Evolutionary conservation across 2,797 vertebrate genomes (phyloP).

Genomic region (Xenentodon cancila): DNA sequence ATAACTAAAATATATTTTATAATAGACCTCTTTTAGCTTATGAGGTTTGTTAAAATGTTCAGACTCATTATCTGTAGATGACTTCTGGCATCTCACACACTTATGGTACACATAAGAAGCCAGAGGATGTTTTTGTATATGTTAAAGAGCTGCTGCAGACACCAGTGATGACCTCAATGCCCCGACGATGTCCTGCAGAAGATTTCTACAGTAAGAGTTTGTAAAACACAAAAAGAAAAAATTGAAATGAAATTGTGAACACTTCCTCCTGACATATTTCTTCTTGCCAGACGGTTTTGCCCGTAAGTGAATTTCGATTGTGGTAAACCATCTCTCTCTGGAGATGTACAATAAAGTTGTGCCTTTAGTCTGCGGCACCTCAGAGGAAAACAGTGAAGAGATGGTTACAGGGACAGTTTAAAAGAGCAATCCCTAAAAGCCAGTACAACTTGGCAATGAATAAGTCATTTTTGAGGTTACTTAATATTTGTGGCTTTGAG

Average conservation of each 20-base stretch:
- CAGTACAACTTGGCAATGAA: background rate
- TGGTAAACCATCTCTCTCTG: constrained; percentile 5
- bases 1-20: constrained; percentile 8
- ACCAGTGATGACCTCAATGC: too few relatives aligned
- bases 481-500: background rate
- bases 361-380: constrained; percentile 4
- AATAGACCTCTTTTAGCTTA: background rate
- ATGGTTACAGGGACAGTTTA: background rate
- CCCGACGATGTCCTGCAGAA: too few relatives aligned
- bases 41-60: constrained; percentile 57
- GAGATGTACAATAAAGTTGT: background rate
- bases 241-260: background rate
- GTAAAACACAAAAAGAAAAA: too few relatives aligned
- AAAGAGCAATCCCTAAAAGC: background rate
- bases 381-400: constrained; percentile 1
- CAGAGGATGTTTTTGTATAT: background rate
- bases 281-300: constrained; percentile 9
- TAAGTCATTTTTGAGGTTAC: background rate
- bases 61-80: constrained; percentile 36
- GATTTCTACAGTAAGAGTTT: too few relatives aligned
- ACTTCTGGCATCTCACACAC: constrained; percentile 24
- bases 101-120: constrained; percentile 7
- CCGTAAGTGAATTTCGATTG: constrained; percentile 20
- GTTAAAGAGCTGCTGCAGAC: background rate
- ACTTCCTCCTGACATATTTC: background rate